Evolutionary conservation across 1,140 invertebrate species (phyloP).

Genomic region (Vanessa tameamea): DNA sequence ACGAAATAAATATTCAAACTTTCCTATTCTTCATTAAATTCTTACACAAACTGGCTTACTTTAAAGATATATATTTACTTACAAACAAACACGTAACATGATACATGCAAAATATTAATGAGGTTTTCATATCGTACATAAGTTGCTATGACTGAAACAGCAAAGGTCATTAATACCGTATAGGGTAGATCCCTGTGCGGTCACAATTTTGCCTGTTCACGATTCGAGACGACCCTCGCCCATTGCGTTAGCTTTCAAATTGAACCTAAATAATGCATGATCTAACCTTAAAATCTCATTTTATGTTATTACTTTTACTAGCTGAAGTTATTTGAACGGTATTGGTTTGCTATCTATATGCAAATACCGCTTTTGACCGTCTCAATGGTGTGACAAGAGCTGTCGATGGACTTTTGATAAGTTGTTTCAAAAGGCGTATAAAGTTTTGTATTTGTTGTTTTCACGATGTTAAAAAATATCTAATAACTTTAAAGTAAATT

Average conservation of each 20-base stretch:
- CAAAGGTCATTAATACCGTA: conserved; percentile 66
- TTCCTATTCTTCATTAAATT: background rate
- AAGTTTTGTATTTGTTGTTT: conserved; percentile 18
- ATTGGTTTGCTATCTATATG: conserved; percentile 48
- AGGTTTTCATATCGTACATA: conserved; percentile 54
- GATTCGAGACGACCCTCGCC: conserved; percentile 59
- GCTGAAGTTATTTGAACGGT: conserved; percentile 39
- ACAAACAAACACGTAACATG: conserved; percentile 35
- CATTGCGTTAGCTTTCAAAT: conserved; percentile 68
- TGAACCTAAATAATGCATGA: conserved; percentile 72
- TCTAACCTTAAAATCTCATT: conserved; percentile 53
- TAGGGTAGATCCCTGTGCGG: conserved; percentile 53
- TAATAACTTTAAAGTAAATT: no score
- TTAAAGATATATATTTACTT: background rate
- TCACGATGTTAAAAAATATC: no score
- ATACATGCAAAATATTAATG: conserved; percentile 54
- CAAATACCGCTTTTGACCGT: conserved; percentile 43
- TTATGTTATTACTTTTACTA: conserved; percentile 45
- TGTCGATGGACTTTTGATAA: conserved; percentile 26
- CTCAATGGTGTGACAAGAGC: conserved; percentile 28
- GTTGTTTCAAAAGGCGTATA: background rate
- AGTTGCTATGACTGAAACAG: conserved; percentile 43
- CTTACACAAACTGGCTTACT: background rate
- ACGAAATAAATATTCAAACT: no score
- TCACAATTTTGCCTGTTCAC: conserved; percentile 69